These are phyloP conservation scores for Paraescarpia echinospica DNA, from an alignment of 1,140 invertebrate species.

Conservation along the genomic window DNA sequence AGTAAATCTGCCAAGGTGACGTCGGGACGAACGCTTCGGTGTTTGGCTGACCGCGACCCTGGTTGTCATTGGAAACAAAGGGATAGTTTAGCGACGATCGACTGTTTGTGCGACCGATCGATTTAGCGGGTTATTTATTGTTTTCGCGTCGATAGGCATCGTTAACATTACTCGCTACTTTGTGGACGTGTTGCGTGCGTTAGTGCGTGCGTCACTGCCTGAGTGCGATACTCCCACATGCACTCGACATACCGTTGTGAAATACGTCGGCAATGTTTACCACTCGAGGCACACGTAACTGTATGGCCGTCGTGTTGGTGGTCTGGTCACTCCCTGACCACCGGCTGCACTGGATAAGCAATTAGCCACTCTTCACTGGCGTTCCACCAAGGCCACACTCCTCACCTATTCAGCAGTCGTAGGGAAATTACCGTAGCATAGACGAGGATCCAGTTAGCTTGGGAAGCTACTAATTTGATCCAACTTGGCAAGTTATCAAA, in stretches of 20 bases:
- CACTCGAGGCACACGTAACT: neutral
- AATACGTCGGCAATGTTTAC: neutral
- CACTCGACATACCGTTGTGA: neutral
- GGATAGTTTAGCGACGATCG: neutral
- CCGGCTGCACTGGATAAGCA: neutral
- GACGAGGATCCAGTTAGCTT: too few relatives aligned
- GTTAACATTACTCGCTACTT: neutral
- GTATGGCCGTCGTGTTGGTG: neutral
- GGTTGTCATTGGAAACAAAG: neutral
- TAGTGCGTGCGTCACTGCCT: neutral
- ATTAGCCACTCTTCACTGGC: neutral
- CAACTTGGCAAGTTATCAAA: too few relatives aligned
- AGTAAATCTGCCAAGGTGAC: neutral
- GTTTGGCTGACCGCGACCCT: neutral
- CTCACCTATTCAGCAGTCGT: too few relatives aligned
- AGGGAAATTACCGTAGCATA: too few relatives aligned
- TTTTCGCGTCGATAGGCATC: neutral
- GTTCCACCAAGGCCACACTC: too few relatives aligned
- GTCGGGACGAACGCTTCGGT: neutral
- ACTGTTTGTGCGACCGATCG: neutral
- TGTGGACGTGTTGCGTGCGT: neutral
- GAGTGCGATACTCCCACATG: neutral
- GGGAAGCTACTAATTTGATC: too few relatives aligned
- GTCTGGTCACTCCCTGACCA: neutral
- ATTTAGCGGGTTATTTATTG: neutral